Evolutionary conservation across 2,113 vertebrate genomes (phyloP).

Genomic region (Oryctolagus cuniculus): mOryCun1.1 NC_091445.1:12004501-12005000

Average conservation of each 20-base stretch:
- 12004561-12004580: neutral
- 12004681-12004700: neutral
- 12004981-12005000: too few relatives aligned
- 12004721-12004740: neutral
- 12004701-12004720: neutral
- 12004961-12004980: too few relatives aligned
- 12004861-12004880: neutral
- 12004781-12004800: neutral
- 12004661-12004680: neutral
- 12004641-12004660: neutral
- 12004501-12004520: neutral
- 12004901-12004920: neutral
- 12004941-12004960: neutral
- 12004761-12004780: neutral
- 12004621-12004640: neutral
- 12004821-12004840: neutral
- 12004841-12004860: neutral
- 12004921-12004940: neutral
- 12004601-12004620: conserved; percentile 8
- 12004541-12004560: neutral
- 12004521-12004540: neutral
- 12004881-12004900: neutral
- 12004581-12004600: neutral
- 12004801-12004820: neutral
- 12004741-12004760: neutral